A percentile compares a stretch with the other conserved stretches of the same genome.
Conservation (phyloP, 2,797 vertebrate genomes). For the Sylvia borin region DNA sequence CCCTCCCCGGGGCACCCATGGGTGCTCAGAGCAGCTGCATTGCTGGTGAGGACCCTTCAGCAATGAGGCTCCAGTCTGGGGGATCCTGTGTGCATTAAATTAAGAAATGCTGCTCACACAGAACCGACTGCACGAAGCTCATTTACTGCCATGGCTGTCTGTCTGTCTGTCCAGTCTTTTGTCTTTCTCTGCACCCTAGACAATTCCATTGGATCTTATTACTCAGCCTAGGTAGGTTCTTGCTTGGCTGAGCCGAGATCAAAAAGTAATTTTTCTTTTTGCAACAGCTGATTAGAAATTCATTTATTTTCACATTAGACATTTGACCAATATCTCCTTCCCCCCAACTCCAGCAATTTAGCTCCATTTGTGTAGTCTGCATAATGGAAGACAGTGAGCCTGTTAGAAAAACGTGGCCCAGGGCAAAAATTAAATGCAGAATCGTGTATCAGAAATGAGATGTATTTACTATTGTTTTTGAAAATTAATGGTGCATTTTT, state of each 20-base stretch:
- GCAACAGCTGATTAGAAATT: slow-evolving; percentile 89
- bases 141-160: slow-evolving; percentile 30
- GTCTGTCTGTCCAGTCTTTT: slow-evolving; percentile 50
- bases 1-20: background rate
- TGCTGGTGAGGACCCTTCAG: slow-evolving; percentile 3
- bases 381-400: slow-evolving; percentile 92
- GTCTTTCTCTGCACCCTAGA: slow-evolving; percentile 37
- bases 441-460: slow-evolving; percentile 88
- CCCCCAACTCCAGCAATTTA: slow-evolving; percentile 82
- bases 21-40: background rate
- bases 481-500: slow-evolving; percentile 99
- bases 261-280: slow-evolving; percentile 86
- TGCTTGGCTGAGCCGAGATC: slow-evolving; percentile 84
- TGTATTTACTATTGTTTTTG: slow-evolving; percentile 96
- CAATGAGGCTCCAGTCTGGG: background rate
- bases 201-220: slow-evolving; percentile 64
- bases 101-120: slow-evolving; percentile 59
- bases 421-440: slow-evolving; percentile 91
- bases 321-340: slow-evolving; percentile 72
- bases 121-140: slow-evolving; percentile 25
- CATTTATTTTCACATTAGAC: slow-evolving; percentile 87
- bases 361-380: slow-evolving; percentile 88
- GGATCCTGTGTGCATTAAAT: slow-evolving; percentile 37
- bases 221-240: slow-evolving; percentile 74
- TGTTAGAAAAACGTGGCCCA: slow-evolving; percentile 83